phyloP scores from a whole-genome alignment of 2,797 vertebrate species.

The Lagocephalus sceleratus region DNA sequence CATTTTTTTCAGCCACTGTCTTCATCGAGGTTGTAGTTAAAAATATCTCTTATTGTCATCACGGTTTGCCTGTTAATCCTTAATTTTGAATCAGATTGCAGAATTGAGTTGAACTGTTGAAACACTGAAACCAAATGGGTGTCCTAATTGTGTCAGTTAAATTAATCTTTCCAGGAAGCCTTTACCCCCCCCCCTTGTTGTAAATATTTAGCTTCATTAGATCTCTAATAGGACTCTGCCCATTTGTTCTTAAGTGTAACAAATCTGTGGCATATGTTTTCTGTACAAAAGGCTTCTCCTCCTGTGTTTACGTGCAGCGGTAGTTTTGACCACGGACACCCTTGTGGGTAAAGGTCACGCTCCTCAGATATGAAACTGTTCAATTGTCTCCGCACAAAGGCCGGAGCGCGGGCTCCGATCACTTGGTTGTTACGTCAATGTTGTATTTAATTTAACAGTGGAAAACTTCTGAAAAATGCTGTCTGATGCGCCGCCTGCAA shows the following conservation, averaged over 20 bases:
- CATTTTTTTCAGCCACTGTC: conserved; percentile 17
- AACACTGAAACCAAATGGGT: conserved; percentile 54
- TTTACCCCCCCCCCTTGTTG: conserved; percentile 16
- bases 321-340: conserved; percentile 10
- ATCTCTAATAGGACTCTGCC: conserved; percentile 41
- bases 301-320: conserved; percentile 38
- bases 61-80: conserved; percentile 37
- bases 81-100: conserved; percentile 36
- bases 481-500: conserved; percentile 60
- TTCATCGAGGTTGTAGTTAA: conserved; percentile 25
- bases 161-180: conserved; percentile 32
- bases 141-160: conserved; percentile 54
- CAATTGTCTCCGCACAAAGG: conserved; percentile 34
- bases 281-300: conserved; percentile 45
- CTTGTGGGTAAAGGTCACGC: conserved; percentile 33
- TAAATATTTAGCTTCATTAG: conserved; percentile 55
- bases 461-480: conserved; percentile 40
- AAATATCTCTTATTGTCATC: conserved; percentile 32
- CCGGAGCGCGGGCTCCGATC: conserved; percentile 44
- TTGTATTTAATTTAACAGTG: conserved; percentile 54
- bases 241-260: conserved; percentile 44
- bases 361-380: conserved; percentile 43
- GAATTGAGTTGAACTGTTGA: conserved; percentile 27
- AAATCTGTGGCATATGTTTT: conserved; percentile 43
- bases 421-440: conserved; percentile 49